Evolutionary conservation across 2,113 vertebrate genomes (phyloP).

Genomic region (Merops nubicus): DNA sequence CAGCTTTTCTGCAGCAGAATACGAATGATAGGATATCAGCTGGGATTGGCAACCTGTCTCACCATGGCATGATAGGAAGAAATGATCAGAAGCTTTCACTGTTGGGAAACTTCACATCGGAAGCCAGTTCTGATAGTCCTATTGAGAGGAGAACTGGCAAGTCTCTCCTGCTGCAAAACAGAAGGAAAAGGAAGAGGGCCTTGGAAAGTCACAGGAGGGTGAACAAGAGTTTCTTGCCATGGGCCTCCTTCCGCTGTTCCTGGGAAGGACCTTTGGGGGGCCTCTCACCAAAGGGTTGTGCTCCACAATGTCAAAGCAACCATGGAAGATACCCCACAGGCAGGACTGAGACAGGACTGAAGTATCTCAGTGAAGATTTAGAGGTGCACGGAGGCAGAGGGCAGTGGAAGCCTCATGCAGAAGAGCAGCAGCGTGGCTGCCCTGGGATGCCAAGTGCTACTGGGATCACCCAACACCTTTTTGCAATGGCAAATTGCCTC

Average conservation of each 20-base stretch:
- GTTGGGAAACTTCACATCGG: not conserved
- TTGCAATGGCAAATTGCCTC: no score
- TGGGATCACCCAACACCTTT: not conserved
- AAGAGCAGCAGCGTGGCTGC: not conserved
- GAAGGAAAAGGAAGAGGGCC: conserved; percentile 43
- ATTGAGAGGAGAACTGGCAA: not conserved
- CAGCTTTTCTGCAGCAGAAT: not conserved
- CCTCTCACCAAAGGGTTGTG: not conserved
- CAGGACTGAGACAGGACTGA: not conserved
- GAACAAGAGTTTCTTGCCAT: not conserved
- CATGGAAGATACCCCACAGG: rapidly evolving
- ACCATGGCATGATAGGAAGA: rapidly evolving
- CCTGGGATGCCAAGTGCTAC: not conserved
- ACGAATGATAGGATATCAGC: not conserved
- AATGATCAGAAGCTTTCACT: not conserved
- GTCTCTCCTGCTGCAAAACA: not conserved
- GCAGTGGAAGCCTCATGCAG: not conserved
- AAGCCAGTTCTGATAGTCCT: conserved; percentile 17
- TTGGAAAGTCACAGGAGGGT: conserved; percentile 17
- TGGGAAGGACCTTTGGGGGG: not conserved
- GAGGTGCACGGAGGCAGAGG: not conserved
- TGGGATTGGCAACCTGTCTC: not conserved
- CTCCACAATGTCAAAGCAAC: not conserved
- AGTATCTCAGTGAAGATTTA: not conserved
- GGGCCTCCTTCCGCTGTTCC: not conserved